phyloP scores from a whole-genome alignment of 2,888 invertebrate species.

The Hypolimnas misippus region DNA sequence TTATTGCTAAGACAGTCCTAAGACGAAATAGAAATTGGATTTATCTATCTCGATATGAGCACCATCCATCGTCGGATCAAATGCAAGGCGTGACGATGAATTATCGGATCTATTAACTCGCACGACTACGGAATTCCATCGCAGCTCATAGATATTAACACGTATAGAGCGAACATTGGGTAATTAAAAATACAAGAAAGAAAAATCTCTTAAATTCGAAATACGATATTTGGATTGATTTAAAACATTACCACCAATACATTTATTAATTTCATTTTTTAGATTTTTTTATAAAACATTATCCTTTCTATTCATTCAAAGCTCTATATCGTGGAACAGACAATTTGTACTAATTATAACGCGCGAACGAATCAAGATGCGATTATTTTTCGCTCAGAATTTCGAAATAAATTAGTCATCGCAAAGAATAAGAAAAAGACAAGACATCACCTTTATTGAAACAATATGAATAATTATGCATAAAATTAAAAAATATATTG shows the following conservation, averaged over 20 bases:
- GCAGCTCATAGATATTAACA: slow-evolving; percentile 25
- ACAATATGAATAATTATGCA: background rate
- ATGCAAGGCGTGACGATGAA: slow-evolving; percentile 73
- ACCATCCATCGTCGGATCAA: slow-evolving; percentile 75
- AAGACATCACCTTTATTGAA: no score
- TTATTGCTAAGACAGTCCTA: slow-evolving; percentile 13
- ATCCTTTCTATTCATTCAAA: slow-evolving; percentile 53
- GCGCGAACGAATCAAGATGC: slow-evolving; percentile 75
- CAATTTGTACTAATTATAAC: slow-evolving; percentile 84
- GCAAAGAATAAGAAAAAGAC: slow-evolving; percentile 17
- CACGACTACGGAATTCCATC: slow-evolving; percentile 76
- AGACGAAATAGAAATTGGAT: slow-evolving; percentile 30
- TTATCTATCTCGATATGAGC: slow-evolving; percentile 43
- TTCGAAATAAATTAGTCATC: slow-evolving; percentile 38
- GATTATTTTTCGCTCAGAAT: slow-evolving; percentile 73
- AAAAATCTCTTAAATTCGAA: no score
- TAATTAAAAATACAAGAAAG: background rate
- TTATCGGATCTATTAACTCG: slow-evolving; percentile 82
- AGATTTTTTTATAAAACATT: background rate
- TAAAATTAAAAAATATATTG: slow-evolving; percentile 20
- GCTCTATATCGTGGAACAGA: slow-evolving; percentile 62
- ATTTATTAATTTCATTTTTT: no score
- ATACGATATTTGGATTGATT: background rate
- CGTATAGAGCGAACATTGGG: slow-evolving; percentile 21
- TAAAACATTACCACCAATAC: background rate